A percentile compares a stretch with the other conserved stretches of the same genome.
phyloP scores from a whole-genome alignment of 2,888 invertebrate genomes.

The Tethea ocularis region DNA sequence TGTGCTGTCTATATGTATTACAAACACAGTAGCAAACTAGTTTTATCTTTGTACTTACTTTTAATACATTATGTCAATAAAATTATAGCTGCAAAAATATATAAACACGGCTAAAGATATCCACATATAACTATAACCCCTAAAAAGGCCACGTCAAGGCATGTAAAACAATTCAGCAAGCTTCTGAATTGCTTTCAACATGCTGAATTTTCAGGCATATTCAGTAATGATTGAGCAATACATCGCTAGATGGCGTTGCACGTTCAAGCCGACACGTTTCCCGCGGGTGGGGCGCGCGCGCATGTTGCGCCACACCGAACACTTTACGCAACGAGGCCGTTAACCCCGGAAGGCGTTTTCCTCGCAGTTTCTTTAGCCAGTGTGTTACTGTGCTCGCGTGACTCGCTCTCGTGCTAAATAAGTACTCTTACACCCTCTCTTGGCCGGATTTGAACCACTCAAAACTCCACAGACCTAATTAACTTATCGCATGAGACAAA shows the following conservation, averaged over 20 bases:
- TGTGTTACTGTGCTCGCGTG: constrained; percentile 81
- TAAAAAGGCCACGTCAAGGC: background rate
- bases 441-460: constrained; percentile 56
- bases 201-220: constrained; percentile 20
- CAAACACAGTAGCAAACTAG: constrained; percentile 8
- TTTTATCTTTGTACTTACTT: background rate
- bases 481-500: constrained; percentile 57
- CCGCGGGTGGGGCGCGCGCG: constrained; percentile 50
- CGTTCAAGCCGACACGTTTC: constrained; percentile 35
- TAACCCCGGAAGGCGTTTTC: constrained; percentile 83
- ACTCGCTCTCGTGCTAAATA: constrained; percentile 69
- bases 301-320: constrained; percentile 69
- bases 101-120: background rate
- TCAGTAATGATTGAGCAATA: constrained; percentile 26
- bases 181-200: background rate
- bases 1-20: constrained; percentile 24
- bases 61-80: background rate
- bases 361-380: constrained; percentile 78
- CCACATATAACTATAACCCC: background rate
- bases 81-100: background rate
- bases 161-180: background rate
- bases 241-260: constrained; percentile 58
- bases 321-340: constrained; percentile 81
- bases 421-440: constrained; percentile 56
- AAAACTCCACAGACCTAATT: constrained; percentile 61